Percentiles rank a stretch among this genome's conserved stretches.
phyloP scores from a whole-genome alignment of 2,888 invertebrate species.

The Troglohyphantes excavatus region DNA sequence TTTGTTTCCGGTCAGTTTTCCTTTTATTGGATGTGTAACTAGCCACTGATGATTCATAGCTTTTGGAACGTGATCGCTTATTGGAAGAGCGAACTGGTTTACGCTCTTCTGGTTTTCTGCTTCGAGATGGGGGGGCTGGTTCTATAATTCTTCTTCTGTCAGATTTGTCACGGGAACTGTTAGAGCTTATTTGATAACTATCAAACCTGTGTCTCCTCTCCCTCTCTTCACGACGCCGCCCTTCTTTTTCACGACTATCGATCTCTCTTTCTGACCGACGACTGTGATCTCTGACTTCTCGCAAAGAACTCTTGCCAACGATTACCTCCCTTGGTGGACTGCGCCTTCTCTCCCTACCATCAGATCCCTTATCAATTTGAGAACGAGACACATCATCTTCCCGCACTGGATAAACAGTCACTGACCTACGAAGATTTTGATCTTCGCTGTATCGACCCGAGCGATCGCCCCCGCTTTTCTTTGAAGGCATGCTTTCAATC shows the following conservation, averaged over 20 bases:
- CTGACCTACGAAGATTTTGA: not conserved
- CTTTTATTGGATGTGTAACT: slow-evolving; percentile 45
- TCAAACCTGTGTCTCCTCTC: slow-evolving; percentile 51
- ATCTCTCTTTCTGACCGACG: slow-evolving; percentile 10
- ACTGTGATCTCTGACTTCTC: slow-evolving; percentile 29
- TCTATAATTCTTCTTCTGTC: slow-evolving; percentile 40
- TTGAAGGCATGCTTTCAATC: not conserved
- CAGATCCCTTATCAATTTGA: slow-evolving; percentile 10
- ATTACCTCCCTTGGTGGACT: slow-evolving; percentile 21
- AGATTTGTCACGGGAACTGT: slow-evolving; percentile 21
- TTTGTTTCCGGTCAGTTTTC: slow-evolving; percentile 7
- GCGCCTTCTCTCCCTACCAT: slow-evolving; percentile 28
- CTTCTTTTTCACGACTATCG: slow-evolving; percentile 13
- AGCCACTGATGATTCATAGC: slow-evolving; percentile 59
- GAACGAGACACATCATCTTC: slow-evolving; percentile 14
- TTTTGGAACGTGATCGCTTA: slow-evolving; percentile 57
- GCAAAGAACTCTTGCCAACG: slow-evolving; percentile 2
- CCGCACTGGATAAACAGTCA: slow-evolving; percentile 12
- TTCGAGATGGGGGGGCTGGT: not conserved
- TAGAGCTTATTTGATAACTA: not conserved
- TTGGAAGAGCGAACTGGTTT: not conserved
- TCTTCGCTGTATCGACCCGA: slow-evolving; percentile 32
- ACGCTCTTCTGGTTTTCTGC: not conserved
- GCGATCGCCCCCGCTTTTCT: slow-evolving; percentile 24
- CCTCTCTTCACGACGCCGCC: slow-evolving; percentile 19